Evolutionary conservation across 1,140 invertebrate species (phyloP).

Genomic region (Trichomalopsis sarcophagae): DNA sequence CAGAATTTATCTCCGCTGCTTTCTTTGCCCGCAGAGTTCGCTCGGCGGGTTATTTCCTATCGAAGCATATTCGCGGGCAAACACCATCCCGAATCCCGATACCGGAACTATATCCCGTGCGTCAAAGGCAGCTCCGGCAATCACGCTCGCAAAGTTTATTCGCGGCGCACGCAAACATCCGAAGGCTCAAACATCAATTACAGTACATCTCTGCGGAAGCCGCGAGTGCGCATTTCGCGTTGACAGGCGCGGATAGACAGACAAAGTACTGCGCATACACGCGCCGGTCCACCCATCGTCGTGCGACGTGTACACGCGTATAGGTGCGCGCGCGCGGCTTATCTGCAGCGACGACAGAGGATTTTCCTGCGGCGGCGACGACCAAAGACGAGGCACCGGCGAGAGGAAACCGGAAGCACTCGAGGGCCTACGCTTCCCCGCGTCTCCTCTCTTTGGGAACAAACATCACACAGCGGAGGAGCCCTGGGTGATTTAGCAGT

Average conservation of each 20-base stretch:
- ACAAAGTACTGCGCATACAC: background rate
- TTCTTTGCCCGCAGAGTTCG: background rate
- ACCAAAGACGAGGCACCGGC: background rate
- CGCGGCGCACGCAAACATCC: background rate
- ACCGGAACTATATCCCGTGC: background rate
- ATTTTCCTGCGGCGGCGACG: constrained; percentile 1
- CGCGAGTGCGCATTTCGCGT: too few species aligned
- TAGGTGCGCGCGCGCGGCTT: background rate
- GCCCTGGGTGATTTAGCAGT: constrained; percentile 32
- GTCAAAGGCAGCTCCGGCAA: too few species aligned
- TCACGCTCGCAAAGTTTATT: background rate
- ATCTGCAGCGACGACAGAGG: constrained; percentile 2
- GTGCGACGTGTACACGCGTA: background rate
- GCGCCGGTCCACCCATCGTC: background rate
- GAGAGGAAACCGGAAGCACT: constrained; percentile 40
- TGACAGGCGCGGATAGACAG: background rate
- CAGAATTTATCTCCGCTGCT: background rate
- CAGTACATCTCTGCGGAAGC: background rate
- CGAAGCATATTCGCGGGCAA: too few species aligned
- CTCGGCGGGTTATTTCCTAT: background rate
- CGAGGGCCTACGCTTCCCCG: background rate
- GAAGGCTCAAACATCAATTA: constrained; percentile 25
- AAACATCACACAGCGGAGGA: background rate
- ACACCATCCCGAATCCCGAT: background rate
- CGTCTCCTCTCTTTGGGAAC: constrained; percentile 14